Evolutionary conservation across 2,113 vertebrate species (phyloP), one percentile per base, ranked within the genome.

Genomic region (Athene cunicularia): DNA sequence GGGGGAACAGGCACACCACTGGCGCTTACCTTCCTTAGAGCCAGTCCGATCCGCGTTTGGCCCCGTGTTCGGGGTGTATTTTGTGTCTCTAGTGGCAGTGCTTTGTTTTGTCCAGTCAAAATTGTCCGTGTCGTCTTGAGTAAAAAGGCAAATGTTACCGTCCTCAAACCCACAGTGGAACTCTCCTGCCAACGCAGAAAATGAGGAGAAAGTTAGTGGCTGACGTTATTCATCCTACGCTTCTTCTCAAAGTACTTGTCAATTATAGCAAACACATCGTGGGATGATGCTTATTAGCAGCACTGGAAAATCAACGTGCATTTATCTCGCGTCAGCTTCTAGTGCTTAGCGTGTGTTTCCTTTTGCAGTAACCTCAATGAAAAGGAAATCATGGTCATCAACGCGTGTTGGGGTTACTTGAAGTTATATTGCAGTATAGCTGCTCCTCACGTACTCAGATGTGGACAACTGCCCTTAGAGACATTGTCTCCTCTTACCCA

Each of bases 41-140:
- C 99, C 99, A 3, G 97, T 99, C 43, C 98, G 98, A 71, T 99
- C 99, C 0, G 98, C 99, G 7, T 98, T 99, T 19, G 99, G 99
- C 59, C 99, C 99, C 0, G 99, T 99, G 97, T 99, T 99, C 1
- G 99, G 99, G 1, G 99, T 99, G 59, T 99, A 99, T 76, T 99
- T 99, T 23, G 99, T 99, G 97, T 99, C 99, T 24, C 99, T 98
- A 21, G 99, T 99, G 93, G 99, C 99, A 15, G 99, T 99, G 88
- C 99, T 99, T 94, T 99, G 99, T n/a, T 99, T 98, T 2, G 99
- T 99, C 99, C 99, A 99, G 96, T 99, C 99, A 45, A 99, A 99
- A 77, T 99, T 99, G 83, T 99, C 99, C 9, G 99, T 99, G 92
- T 99, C 99, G 22, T 99, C 99, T 98, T 99, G 99, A 12, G 99